A percentile compares a stretch with the other conserved stretches of the same genome.
These are phyloP conservation scores for Disparrhopalites patrizii DNA, from an alignment of 2,888 invertebrate species.

Conservation along the genomic window DNA sequence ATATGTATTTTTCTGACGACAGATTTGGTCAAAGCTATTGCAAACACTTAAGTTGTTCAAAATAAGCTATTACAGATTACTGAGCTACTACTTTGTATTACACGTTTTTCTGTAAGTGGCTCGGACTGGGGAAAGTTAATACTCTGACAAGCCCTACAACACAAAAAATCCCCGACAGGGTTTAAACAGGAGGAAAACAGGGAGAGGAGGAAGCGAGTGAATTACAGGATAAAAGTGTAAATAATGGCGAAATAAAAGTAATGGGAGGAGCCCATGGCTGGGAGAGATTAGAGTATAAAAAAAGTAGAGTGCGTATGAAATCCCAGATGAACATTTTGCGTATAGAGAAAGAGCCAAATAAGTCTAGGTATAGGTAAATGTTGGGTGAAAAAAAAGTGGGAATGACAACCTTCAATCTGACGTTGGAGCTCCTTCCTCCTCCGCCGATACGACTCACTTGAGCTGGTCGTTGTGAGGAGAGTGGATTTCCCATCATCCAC, in stretches of 20 bases:
- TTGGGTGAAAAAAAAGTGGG: too few relatives aligned
- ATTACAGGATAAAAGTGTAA: background rate
- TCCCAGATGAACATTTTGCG: background rate
- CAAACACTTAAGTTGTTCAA: too few relatives aligned
- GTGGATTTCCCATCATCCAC: too few relatives aligned
- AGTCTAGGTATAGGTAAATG: too few relatives aligned
- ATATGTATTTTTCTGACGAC: too few relatives aligned
- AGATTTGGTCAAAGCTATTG: too few relatives aligned
- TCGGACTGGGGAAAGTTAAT: too few relatives aligned
- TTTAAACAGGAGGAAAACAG: background rate
- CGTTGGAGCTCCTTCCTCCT: background rate
- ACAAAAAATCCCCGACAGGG: background rate
- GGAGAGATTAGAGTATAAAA: background rate
- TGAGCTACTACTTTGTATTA: too few relatives aligned
- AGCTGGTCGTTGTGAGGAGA: background rate
- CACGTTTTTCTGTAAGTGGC: too few relatives aligned
- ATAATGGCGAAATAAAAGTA: background rate
- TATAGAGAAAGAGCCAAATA: too few relatives aligned
- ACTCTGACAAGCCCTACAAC: too few relatives aligned
- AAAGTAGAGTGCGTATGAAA: background rate
- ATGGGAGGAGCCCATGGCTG: background rate
- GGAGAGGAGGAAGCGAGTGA: background rate
- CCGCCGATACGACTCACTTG: background rate
- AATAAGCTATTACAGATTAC: too few relatives aligned
- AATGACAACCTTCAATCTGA: constrained; percentile 6